These are phyloP conservation scores for Antheraea yamamai DNA, from an alignment of 2,888 invertebrate species.

Conservation along the genomic window DNA sequence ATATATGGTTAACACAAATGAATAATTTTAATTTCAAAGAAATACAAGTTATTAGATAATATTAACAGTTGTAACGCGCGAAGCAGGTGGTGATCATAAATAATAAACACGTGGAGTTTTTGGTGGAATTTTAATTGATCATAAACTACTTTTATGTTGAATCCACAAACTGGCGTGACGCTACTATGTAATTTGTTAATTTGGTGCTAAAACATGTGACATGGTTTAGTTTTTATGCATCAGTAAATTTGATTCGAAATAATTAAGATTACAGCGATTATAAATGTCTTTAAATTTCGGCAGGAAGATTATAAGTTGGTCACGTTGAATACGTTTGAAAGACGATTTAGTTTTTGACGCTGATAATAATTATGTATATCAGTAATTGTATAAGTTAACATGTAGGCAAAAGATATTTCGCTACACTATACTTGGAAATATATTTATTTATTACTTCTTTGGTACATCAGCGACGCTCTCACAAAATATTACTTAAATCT, in stretches of 20 bases:
- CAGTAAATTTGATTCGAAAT: neutral
- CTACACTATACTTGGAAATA: too few species aligned
- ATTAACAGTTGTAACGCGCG: neutral
- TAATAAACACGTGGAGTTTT: neutral
- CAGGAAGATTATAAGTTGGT: too few species aligned
- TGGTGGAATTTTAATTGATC: neutral
- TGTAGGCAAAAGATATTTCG: too few species aligned
- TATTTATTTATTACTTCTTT: too few species aligned
- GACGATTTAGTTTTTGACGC: too few species aligned
- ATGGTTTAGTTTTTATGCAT: neutral
- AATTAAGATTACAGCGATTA: too few species aligned
- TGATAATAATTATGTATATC: too few species aligned
- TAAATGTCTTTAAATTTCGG: too few species aligned
- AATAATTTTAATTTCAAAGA: neutral
- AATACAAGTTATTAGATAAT: neutral
- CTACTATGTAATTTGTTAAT: neutral
- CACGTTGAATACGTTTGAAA: too few species aligned
- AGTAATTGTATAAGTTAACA: too few species aligned
- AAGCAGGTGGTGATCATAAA: neutral
- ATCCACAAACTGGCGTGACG: neutral
- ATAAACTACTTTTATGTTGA: neutral
- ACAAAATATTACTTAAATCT: too few species aligned
- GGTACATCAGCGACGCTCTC: too few species aligned
- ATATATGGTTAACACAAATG: neutral
- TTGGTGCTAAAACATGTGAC: neutral